These are phyloP conservation scores for Parauchenoglanis ngamensis DNA, from an alignment of 2,797 vertebrate species.

Conservation along the genomic window DNA sequence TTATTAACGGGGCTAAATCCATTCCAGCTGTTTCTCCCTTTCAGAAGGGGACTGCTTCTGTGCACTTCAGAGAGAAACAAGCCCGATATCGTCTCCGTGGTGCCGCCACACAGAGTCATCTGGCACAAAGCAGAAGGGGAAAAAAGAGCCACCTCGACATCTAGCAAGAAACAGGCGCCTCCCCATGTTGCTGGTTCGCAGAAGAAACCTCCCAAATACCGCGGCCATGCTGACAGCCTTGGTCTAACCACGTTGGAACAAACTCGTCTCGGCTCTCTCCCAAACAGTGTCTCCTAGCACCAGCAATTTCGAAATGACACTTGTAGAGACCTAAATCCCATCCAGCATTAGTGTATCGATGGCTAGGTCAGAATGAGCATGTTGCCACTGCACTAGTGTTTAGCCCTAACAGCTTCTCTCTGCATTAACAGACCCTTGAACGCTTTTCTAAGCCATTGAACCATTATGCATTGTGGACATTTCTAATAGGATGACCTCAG, in stretches of 20 bases:
- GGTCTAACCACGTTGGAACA: constrained; percentile 68
- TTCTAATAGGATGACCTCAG: neutral
- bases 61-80: constrained; percentile 50
- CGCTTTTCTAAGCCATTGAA: constrained; percentile 1
- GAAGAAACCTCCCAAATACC: constrained; percentile 58
- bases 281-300: constrained; percentile 17
- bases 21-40: constrained; percentile 67
- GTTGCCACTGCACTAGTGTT: neutral
- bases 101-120: constrained; percentile 61
- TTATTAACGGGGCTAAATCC: constrained; percentile 76
- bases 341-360: neutral
- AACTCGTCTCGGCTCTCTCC: constrained; percentile 43
- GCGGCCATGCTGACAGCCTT: constrained; percentile 66
- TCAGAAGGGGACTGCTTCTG: constrained; percentile 64
- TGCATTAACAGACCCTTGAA: neutral
- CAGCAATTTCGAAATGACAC: constrained; percentile 6
- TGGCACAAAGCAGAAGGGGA: constrained; percentile 51
- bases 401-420: neutral
- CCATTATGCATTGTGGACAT: neutral
- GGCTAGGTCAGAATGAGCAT: neutral
- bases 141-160: constrained; percentile 50
- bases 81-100: constrained; percentile 53
- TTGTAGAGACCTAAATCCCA: neutral
- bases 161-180: constrained; percentile 46
- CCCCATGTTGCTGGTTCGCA: constrained; percentile 36